Evolutionary conservation across 2,113 vertebrate genomes (phyloP), one percentile per base, ranked within the genome.

Genomic region (Sakesphorus luctuosus): DNA sequence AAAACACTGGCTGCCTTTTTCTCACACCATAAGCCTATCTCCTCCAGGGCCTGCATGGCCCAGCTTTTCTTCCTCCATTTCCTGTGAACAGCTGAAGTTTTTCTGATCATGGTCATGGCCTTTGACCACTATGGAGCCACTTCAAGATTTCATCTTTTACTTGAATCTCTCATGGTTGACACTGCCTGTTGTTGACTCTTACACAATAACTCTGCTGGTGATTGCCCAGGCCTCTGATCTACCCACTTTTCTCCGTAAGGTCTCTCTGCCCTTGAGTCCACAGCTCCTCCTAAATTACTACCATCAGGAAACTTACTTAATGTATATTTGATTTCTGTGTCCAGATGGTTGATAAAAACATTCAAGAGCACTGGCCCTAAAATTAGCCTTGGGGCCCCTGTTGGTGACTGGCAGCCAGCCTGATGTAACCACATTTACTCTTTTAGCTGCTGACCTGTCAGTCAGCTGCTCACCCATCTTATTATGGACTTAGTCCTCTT

Each of bases 41-140:
- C 90, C 40, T 97, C 76, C 44, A 26, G 46, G 33, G 90, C 88
- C 47, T 97, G 95, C 79, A 93, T 97, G 90, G 29, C 62, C 12
- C 96, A 97, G 82, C 47, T 96, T 53, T 97, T 96, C 50, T 97
- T 97, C 49, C 94, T 97, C 61, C 92, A 95, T 74, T 68, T 94
- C 19, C n/a, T 96, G 49, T 94, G 92, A 62, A 95, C 92, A 13
- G 82, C 71, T 15, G 93, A 90, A 71, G 43, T 84, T 58, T 93
- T 97, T 59, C 81, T 96, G 43, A 92, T 97, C 49, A 38, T 87
- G 2, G 91, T 88, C 78, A 97, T 96, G 93, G 96, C 95, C 18
- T 96, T 93, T 49, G 96, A 97, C 62, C 71, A 40, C 18, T 96
- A 93, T 7, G 76, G 93, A 53, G 92, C 96, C 6, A 71, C 26